These are phyloP conservation scores for Plodia interpunctella DNA, from an alignment of 1,140 invertebrate species.

Conservation along the genomic window DNA sequence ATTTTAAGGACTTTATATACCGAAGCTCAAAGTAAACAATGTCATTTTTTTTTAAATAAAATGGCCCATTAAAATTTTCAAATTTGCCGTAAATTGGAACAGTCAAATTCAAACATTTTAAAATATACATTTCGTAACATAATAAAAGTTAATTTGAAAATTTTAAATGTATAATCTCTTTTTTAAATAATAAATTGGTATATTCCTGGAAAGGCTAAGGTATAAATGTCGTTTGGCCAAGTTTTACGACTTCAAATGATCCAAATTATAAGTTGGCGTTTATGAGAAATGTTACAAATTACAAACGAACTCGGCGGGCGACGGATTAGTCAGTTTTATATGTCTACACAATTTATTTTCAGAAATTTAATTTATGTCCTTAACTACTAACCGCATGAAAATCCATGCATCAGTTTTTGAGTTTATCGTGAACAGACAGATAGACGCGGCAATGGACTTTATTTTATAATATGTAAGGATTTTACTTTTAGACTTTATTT, in stretches of 20 bases:
- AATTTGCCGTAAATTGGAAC: not conserved
- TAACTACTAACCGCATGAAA: too few relatives aligned
- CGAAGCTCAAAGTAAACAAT: too few relatives aligned
- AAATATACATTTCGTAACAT: not conserved
- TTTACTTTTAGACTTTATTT: too few relatives aligned
- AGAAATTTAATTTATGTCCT: not conserved
- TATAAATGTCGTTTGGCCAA: conserved; percentile 33
- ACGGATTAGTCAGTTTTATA: not conserved
- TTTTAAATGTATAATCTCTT: not conserved
- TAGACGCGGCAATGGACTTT: too few relatives aligned
- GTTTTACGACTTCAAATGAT: conserved; percentile 38
- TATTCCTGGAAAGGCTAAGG: conserved; percentile 23
- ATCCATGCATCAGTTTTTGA: too few relatives aligned
- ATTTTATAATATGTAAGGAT: too few relatives aligned
- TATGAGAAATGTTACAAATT: conserved; percentile 2
- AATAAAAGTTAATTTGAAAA: conserved; percentile 1
- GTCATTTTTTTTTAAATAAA: too few relatives aligned
- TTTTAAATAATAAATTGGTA: not conserved
- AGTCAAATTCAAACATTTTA: not conserved
- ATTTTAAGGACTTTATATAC: too few relatives aligned
- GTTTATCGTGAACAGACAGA: too few relatives aligned
- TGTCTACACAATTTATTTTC: not conserved
- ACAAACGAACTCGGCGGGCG: not conserved
- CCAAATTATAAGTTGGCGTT: conserved; percentile 34
- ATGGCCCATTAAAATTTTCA: not conserved